phyloP scores from a whole-genome alignment of 2,888 invertebrate species.

The Entomobrya proxima region DNA sequence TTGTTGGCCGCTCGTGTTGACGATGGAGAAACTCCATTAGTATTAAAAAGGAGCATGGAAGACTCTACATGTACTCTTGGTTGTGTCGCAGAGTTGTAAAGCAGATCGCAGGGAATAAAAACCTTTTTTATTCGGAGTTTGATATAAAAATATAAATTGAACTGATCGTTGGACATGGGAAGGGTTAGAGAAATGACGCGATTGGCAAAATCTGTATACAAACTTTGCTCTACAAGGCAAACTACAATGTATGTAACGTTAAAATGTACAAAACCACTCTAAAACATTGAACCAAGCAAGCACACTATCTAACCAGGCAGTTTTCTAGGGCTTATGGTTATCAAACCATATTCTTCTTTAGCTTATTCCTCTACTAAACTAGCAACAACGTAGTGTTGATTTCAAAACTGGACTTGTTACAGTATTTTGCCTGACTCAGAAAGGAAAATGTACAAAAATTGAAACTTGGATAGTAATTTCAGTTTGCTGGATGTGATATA shows the following conservation, averaged over 20 bases:
- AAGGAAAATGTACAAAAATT: background rate
- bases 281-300: too few species aligned
- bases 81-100: background rate
- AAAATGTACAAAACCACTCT: background rate
- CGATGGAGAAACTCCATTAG: slow-evolving; percentile 19
- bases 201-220: background rate
- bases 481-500: background rate
- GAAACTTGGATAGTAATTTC: background rate
- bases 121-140: slow-evolving; percentile 43
- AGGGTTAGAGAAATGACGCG: slow-evolving; percentile 22
- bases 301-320: too few species aligned
- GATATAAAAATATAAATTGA: slow-evolving; percentile 40
- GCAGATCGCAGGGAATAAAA: slow-evolving; percentile 6
- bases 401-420: too few species aligned
- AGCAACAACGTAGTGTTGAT: too few species aligned
- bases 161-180: slow-evolving; percentile 5
- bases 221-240: background rate
- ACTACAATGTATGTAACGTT: background rate
- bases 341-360: too few species aligned
- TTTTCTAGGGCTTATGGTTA: too few species aligned
- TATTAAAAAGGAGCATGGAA: slow-evolving; percentile 11
- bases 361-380: too few species aligned
- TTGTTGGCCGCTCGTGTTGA: background rate
- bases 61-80: background rate
- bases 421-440: too few species aligned